Evolutionary conservation across 2,113 vertebrate genomes (phyloP).

Genomic region (Asarcornis scutulata): DNA sequence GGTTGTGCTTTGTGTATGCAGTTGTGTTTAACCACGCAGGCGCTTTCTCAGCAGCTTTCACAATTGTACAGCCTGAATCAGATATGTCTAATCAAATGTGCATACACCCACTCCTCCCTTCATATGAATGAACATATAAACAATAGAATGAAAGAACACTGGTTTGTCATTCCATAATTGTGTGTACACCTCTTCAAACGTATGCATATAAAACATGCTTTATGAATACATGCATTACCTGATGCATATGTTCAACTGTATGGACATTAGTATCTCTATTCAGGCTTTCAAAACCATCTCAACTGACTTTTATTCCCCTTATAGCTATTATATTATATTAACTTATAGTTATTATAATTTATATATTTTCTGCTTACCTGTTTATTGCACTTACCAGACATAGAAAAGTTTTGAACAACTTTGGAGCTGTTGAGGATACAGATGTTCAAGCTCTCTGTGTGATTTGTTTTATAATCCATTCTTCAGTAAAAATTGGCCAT

Average conservation of each 20-base stretch:
- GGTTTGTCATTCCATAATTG: rapidly evolving
- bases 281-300: neutral
- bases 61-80: neutral
- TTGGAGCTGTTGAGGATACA: neutral
- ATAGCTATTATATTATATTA: no score
- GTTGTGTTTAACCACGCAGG: neutral
- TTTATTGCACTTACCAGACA: neutral
- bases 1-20: no score
- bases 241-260: neutral
- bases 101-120: neutral
- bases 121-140: neutral
- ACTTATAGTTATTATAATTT: neutral
- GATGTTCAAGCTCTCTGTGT: neutral
- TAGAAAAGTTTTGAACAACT: constrained; percentile 20
- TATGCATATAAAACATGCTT: neutral
- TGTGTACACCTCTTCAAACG: neutral
- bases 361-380: neutral
- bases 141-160: neutral
- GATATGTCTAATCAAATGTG: neutral
- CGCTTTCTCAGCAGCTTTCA: neutral
- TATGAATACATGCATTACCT: neutral
- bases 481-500: neutral
- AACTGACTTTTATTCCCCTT: neutral
- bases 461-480: constrained; percentile 25
- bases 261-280: neutral